Conservation (phyloP, 1,140 invertebrate genomes). For the Drusus annulatus region DNA sequence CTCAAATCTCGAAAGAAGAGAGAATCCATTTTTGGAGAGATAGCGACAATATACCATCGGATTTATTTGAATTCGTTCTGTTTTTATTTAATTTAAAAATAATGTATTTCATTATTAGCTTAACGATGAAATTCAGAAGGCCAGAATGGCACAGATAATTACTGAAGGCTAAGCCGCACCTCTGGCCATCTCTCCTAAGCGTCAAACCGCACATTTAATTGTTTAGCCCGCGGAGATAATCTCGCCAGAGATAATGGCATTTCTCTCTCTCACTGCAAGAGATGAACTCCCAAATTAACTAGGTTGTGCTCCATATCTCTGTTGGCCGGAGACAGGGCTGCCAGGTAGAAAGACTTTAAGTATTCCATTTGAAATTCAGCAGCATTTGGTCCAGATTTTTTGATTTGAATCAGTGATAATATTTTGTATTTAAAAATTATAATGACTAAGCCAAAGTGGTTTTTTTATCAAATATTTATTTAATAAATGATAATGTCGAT, state of each 20-base stretch:
- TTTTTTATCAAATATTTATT: too few relatives aligned
- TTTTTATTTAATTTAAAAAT: neutral
- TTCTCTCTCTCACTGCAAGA: slow-evolving; percentile 61
- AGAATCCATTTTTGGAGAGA: neutral
- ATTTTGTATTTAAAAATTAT: too few relatives aligned
- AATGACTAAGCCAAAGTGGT: too few relatives aligned
- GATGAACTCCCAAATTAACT: slow-evolving; percentile 54
- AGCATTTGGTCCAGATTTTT: too few relatives aligned
- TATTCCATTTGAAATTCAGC: too few relatives aligned
- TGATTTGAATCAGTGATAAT: too few relatives aligned
- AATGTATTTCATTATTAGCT: neutral
- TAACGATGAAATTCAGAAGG: neutral
- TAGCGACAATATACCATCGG: too few relatives aligned
- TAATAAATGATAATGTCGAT: too few relatives aligned
- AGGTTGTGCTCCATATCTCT: slow-evolving; percentile 34
- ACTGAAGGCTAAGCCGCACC: neutral
- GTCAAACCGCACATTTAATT: slow-evolving; percentile 74
- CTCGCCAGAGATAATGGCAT: slow-evolving; percentile 73
- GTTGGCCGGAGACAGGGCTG: slow-evolving; percentile 13
- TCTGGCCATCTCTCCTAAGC: slow-evolving; percentile 61
- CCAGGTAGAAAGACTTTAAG: neutral
- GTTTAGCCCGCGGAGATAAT: slow-evolving; percentile 73
- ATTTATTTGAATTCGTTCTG: too few relatives aligned
- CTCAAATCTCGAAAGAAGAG: too few relatives aligned
- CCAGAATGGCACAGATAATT: neutral